Conservation (phyloP, 2,888 invertebrate species). For the Tipula helvola region DNA sequence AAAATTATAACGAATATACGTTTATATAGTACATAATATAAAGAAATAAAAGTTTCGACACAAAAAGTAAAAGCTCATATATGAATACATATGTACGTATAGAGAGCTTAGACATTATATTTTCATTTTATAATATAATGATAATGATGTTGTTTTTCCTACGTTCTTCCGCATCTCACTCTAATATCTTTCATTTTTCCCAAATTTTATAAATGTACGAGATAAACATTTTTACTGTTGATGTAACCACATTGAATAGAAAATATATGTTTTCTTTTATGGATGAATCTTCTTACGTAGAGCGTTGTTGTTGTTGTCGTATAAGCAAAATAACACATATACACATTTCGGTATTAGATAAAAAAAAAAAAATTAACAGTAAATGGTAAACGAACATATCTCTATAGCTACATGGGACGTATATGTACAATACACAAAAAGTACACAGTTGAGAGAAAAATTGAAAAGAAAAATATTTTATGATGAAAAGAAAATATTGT, state of each 20-base stretch:
- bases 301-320: not conserved
- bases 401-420: not conserved
- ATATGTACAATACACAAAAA: not conserved
- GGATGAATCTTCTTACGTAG: not conserved
- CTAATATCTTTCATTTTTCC: not conserved
- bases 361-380: not conserved
- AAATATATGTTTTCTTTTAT: not conserved
- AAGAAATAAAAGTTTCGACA: not conserved
- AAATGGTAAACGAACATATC: not conserved
- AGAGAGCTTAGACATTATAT: not conserved
- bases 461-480: not conserved
- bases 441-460: not conserved
- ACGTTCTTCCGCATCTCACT: not conserved
- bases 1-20: not conserved
- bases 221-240: not conserved
- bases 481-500: slow-evolving; percentile 4
- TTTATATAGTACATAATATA: no score
- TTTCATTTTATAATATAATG: not conserved
- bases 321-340: not conserved
- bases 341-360: not conserved
- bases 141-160: not conserved
- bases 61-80: not conserved
- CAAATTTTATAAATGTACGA: not conserved
- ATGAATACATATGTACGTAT: not conserved
- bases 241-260: not conserved